Evolutionary conservation across 2,113 vertebrate species (phyloP).

Genomic region (Catagonus wagneri): DNA sequence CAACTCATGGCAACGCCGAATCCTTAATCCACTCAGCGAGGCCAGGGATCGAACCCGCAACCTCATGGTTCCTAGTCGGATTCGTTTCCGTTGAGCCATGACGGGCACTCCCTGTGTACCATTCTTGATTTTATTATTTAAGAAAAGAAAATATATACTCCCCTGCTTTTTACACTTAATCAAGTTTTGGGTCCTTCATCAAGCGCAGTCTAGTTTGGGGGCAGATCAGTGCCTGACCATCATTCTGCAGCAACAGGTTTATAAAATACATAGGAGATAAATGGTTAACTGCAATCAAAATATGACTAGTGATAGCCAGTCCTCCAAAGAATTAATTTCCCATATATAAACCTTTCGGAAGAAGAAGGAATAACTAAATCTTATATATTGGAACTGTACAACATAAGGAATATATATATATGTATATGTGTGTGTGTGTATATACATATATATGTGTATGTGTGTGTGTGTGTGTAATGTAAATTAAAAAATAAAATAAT

Average conservation of each 20-base stretch:
- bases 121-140: conserved; percentile 11
- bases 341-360: conserved; percentile 3
- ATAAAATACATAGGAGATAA: neutral
- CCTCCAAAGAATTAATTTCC: neutral
- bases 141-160: neutral
- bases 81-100: no score
- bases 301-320: neutral
- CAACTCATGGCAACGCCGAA: no score
- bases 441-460: no score
- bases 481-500: conserved; percentile 8
- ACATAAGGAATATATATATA: neutral
- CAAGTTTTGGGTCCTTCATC: neutral
- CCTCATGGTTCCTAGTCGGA: no score
- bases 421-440: no score
- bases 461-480: no score
- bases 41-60: no score
- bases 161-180: neutral
- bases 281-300: neutral
- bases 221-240: neutral
- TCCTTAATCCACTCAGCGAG: no score
- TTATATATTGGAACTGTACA: neutral
- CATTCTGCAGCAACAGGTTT: neutral
- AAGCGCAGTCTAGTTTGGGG: neutral
- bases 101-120: no score
- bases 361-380: neutral